A percentile compares a stretch with the other conserved stretches of the same genome.
Evolutionary conservation across 2,797 vertebrate genomes (phyloP).

Genomic region (Erethizon dorsatum): DNA sequence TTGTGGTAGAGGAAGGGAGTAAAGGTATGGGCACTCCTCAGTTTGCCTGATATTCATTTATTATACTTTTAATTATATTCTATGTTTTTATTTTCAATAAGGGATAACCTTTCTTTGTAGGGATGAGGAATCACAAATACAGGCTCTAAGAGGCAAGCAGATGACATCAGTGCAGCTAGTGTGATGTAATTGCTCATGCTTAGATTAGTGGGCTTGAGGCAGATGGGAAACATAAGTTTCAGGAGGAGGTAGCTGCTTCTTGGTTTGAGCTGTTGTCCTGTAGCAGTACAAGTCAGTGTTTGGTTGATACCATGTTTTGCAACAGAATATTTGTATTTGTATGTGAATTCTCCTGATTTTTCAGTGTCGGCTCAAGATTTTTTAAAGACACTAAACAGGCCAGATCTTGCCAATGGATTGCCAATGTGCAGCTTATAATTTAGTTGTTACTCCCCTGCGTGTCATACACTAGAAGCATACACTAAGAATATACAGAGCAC

Average conservation of each 20-base stretch:
- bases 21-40: not conserved
- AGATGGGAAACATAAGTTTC: not conserved
- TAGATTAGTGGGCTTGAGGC: not conserved
- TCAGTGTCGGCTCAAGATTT: not conserved
- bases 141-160: not conserved
- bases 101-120: slow-evolving; percentile 29
- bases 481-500: not conserved
- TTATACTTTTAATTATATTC: not conserved
- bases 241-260: not conserved
- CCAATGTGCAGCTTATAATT: not conserved
- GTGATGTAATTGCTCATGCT: not conserved
- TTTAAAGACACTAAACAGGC: not conserved
- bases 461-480: not conserved
- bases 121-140: slow-evolving; percentile 1
- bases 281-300: not conserved
- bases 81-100: slow-evolving; percentile 58
- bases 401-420: not conserved
- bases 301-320: not conserved
- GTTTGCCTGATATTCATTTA: not conserved
- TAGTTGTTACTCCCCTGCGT: not conserved
- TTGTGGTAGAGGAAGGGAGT: not conserved
- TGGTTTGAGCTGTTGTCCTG: not conserved
- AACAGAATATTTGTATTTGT: slow-evolving; percentile 39
- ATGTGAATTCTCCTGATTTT: not conserved
- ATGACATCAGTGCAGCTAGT: not conserved